Base-by-base conservation (phyloP, 2,113 vertebrate genomes). In the Oenanthe oenanthe region DNA sequence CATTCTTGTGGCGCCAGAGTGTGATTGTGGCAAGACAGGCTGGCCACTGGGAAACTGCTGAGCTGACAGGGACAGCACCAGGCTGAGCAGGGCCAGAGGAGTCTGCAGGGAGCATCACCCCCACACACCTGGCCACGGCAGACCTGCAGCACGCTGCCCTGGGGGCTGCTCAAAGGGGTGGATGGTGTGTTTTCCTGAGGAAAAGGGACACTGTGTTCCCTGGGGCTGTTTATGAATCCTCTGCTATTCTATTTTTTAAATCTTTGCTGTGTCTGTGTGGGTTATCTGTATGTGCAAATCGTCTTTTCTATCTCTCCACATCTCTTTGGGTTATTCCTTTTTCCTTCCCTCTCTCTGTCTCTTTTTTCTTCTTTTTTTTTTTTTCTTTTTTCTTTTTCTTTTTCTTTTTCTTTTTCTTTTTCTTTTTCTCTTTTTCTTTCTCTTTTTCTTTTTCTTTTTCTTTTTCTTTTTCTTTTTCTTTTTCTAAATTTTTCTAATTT, bases 21-120 rank as follows among this genome's bases (percentile, higher is more conserved):
- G 97, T 98, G 98, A 99, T 99, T 99, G 98, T 99, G 99, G 99
- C 97, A 99, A 99, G 99, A 99, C 98, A 13, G 98, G 95, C 98
- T 98, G 98, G 99, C 99, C 99, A 97, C 98, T 88, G 96, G 96
- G 98, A 99, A 99, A 99, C 97, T 98, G 98, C 99, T 99, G 98
- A 99, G 98, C 98, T 98, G 98, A 99, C 98, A 99, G 97, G 97
- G 98, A 95, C 73, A 90, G 97, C 96, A 97, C 95, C 12, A 22
- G 96, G 95, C 86, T 97, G 94, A 94, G 95, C 80, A 58, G 89
- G 67, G 61, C 76, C 32, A 74, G 90, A 96, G 97, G 97, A 97
- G 95, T 96, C 97, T 98, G 94, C 95, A 97, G 97, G 98, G 92
- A 53, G 96, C 97, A 76, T 96, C 91, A 22, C 84, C 86, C 94